Evolutionary conservation across 1,140 invertebrate species (phyloP).

Genomic region (Physella acuta): DNA sequence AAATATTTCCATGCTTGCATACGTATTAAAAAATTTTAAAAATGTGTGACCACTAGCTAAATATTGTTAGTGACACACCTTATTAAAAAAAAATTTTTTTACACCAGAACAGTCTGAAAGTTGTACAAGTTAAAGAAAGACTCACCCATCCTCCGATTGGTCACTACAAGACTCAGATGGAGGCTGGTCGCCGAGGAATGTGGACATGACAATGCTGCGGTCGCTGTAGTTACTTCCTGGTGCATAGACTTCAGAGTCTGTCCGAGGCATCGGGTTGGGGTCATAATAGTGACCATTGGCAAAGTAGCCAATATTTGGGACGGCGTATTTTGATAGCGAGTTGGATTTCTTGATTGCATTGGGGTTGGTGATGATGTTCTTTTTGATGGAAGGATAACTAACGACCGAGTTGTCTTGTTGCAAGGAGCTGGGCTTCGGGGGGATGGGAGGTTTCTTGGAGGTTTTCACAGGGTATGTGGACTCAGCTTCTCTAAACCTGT

Average conservation of each 20-base stretch:
- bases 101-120: too few species aligned
- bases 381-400: not conserved
- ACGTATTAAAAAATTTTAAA: not conserved
- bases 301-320: conserved; percentile 40
- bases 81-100: too few species aligned
- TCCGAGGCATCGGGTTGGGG: conserved; percentile 41
- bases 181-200: conserved; percentile 42
- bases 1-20: not conserved
- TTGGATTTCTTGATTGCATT: conserved; percentile 7
- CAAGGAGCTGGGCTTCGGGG: not conserved
- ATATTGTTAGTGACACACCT: too few species aligned
- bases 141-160: conserved; percentile 31
- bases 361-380: conserved; percentile 24
- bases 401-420: not conserved
- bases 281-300: conserved; percentile 52
- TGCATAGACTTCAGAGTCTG: conserved; percentile 45
- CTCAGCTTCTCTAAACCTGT: too few species aligned
- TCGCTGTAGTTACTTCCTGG: conserved; percentile 54
- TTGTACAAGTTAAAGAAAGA: too few species aligned
- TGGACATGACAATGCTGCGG: conserved; percentile 47
- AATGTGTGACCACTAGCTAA: not conserved
- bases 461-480: not conserved
- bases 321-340: conserved; percentile 3
- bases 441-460: not conserved
- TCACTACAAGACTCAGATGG: conserved; percentile 32